Evolutionary conservation across 1,140 invertebrate genomes (phyloP).

Genomic region (Coelopa frigida): DNA sequence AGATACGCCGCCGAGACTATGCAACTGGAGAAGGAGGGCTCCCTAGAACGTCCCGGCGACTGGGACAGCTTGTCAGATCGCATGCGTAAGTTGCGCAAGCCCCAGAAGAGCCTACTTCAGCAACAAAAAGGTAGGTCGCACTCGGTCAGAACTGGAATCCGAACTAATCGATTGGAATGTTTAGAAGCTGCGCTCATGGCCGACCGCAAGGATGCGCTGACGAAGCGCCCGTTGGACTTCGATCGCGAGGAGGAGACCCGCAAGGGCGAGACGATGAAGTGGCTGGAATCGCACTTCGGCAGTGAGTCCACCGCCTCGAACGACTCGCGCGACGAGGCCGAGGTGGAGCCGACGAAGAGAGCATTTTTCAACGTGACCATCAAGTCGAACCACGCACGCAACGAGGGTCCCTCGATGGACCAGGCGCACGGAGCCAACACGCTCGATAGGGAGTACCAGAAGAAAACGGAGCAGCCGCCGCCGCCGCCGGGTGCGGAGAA

Average conservation of each 20-base stretch:
- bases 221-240: slow-evolving; percentile 70
- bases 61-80: slow-evolving; percentile 70
- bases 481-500: neutral
- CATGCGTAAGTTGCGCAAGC: slow-evolving; percentile 57
- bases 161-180: slow-evolving; percentile 10
- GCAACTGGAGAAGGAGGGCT: slow-evolving; percentile 60
- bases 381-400: slow-evolving; percentile 55
- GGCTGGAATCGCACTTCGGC: slow-evolving; percentile 83
- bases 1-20: slow-evolving; percentile 69
- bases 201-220: slow-evolving; percentile 69
- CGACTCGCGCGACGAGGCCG: slow-evolving; percentile 53
- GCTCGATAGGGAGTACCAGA: neutral
- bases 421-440: slow-evolving; percentile 15
- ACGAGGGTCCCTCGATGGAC: slow-evolving; percentile 34
- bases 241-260: slow-evolving; percentile 82
- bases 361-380: slow-evolving; percentile 72
- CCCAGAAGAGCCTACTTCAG: slow-evolving; percentile 46
- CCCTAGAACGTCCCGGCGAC: slow-evolving; percentile 56
- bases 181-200: slow-evolving; percentile 47
- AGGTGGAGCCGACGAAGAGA: slow-evolving; percentile 54
- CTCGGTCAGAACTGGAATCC: neutral
- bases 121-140: slow-evolving; percentile 39
- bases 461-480: neutral
- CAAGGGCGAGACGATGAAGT: slow-evolving; percentile 81
- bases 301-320: slow-evolving; percentile 73